Evolutionary conservation across 2,113 vertebrate genomes (phyloP), one percentile per base, ranked within the genome.

Genomic region (Chlamydotis undulata): DNA sequence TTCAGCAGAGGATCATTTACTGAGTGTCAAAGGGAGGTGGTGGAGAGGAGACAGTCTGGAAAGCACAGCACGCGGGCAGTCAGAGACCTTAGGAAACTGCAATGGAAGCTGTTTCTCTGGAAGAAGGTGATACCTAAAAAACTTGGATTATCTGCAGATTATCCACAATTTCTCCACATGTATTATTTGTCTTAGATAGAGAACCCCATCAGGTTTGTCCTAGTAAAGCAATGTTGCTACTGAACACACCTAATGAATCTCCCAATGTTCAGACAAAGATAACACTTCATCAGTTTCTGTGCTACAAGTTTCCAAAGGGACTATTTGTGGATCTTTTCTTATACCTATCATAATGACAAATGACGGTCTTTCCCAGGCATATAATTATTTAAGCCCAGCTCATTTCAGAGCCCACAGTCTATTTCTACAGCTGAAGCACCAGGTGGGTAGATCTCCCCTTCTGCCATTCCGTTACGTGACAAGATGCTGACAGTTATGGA

Each of bases 11-110:
- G 31, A 22, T 35, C 19, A 3, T 28, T 29, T 11, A 22, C 12
- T 4, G 50, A 35, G 18, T 24, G 10, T 41, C 17, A 16, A 52
- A 26, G 14, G 16, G 23, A 28, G n/a, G 22, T 18, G 26, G 22
- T 19, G 33, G 37, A 45, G 22, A 37, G 37, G 14, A 63, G 25
- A 45, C 24, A 50, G 73, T 4, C 18, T 23, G 68, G 74, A 37
- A 47, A 50, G 14, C 35, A 16, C 12, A n/a, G 19, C 4, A 1
- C 2, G 1, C 1, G 2, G 53, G 16, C 28, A 29, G 63, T 19
- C 37, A 35, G 37, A 59, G 17, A 64, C 29, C 45, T 17, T 14
- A 65, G 59, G 49, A 59, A 65, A 23, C 19, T 39, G 43, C 47
- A 3, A 11, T 5, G 10, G 47, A 39, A 83, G 47, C 10, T 10